Conservation (phyloP, 2,888 invertebrate genomes). For the Ophioninae sp. region DNA sequence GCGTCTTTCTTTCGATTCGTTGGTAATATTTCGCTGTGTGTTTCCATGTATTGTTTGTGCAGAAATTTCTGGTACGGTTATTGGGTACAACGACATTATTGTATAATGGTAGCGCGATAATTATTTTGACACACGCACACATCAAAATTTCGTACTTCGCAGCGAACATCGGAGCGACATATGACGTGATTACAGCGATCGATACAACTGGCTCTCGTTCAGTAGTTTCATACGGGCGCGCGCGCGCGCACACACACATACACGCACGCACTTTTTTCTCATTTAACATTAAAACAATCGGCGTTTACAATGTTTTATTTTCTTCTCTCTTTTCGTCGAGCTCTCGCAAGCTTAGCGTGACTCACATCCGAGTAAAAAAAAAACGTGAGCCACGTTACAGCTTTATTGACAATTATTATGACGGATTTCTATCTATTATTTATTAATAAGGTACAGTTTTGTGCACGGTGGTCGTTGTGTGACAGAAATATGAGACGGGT, state of each 20-base stretch:
- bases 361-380: slow-evolving; percentile 54
- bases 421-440: slow-evolving; percentile 72
- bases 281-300: slow-evolving; percentile 19
- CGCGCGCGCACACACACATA: no score
- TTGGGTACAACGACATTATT: not conserved
- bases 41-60: not conserved
- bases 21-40: not conserved
- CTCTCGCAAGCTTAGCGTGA: slow-evolving; percentile 38
- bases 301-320: slow-evolving; percentile 24
- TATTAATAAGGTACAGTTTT: slow-evolving; percentile 77
- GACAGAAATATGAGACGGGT: slow-evolving; percentile 66
- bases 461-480: slow-evolving; percentile 78
- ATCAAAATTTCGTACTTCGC: not conserved
- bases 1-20: not conserved
- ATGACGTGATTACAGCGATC: not conserved
- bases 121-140: not conserved
- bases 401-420: slow-evolving; percentile 78
- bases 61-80: not conserved
- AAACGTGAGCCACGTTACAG: slow-evolving; percentile 67
- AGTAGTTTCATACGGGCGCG: not conserved
- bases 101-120: not conserved
- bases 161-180: not conserved
- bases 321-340: slow-evolving; percentile 19
- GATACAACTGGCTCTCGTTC: not conserved
- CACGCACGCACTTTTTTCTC: not conserved